Evolutionary conservation across 2,797 vertebrate genomes (phyloP).

Genomic region (Monodelphis domestica): DNA sequence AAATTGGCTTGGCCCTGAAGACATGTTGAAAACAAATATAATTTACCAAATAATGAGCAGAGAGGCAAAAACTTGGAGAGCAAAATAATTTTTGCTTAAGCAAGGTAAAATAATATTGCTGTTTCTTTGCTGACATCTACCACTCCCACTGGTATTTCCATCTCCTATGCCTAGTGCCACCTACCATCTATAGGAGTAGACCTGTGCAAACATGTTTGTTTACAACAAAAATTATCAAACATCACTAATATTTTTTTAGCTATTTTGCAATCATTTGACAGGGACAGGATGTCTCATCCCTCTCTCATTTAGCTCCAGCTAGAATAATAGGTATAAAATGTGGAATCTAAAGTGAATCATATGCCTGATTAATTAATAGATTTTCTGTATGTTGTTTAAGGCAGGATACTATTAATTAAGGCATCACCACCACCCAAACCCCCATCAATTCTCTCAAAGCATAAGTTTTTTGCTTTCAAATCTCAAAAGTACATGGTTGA

Average conservation of each 20-base stretch:
- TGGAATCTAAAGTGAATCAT: background rate
- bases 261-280: background rate
- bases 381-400: background rate
- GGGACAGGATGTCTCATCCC: background rate
- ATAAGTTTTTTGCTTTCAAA: background rate
- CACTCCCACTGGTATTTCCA: background rate
- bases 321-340: background rate
- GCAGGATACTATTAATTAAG: background rate
- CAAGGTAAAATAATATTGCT: background rate
- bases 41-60: background rate
- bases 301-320: background rate
- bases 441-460: background rate
- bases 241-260: background rate
- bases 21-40: background rate
- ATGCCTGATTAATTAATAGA: background rate
- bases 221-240: background rate
- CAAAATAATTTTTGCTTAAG: background rate
- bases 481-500: too few species aligned
- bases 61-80: background rate
- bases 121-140: background rate
- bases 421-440: background rate
- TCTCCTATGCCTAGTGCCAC: too few species aligned
- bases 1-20: background rate
- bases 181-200: background rate
- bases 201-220: background rate